Base-by-base conservation (phyloP, 2,113 vertebrate genomes). In the Bubo scandiacus region DNA sequence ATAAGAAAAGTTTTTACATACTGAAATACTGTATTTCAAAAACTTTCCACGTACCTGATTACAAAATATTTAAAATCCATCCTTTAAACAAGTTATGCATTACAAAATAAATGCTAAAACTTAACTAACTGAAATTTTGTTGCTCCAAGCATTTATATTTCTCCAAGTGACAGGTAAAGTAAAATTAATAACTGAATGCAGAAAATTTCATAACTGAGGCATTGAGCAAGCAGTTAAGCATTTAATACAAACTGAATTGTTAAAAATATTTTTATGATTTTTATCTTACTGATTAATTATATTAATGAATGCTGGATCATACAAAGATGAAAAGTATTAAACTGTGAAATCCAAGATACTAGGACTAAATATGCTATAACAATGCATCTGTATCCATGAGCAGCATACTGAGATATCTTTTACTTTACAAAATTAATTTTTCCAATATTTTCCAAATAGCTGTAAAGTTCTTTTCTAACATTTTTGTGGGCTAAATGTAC, bases 1-100 rank as follows among this genome's bases (percentile, higher is more conserved):
- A 55, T 43, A 90, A 91, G 36, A 80, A 94, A 96, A 89, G 86
- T 96, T 94, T 86, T 92, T 68, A 45, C 73, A 66, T 88, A 68
- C 71, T 80, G 65, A 89, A 91, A 87, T 26, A 29, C 23, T 54
- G 40, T 68, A 81, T 96, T 89, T 91, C 29, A 93, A 68, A 96
- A 97, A 92, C 52, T 82, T 92, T 57, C 11, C 58, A 80, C 88
- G 49, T 8, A 21, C 40, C 47, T 94, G 45, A 74, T 79, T 92
- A 65, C 74, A 92, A 91, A 96, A 67, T 54, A 57, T 51, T 92
- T 95, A 5, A 91, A 91, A 92, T 49, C 40, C 30, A 54, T 57
- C 40, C 30, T 75, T 92, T 68, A 94, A 94, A 82, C 8, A 88
- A 79, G 21, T 27, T 78, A 43, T 26, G 18, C 16, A 29, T 67